Evolutionary conservation across 2,113 vertebrate species (phyloP).

Genomic region (Egretta garzetta): DNA sequence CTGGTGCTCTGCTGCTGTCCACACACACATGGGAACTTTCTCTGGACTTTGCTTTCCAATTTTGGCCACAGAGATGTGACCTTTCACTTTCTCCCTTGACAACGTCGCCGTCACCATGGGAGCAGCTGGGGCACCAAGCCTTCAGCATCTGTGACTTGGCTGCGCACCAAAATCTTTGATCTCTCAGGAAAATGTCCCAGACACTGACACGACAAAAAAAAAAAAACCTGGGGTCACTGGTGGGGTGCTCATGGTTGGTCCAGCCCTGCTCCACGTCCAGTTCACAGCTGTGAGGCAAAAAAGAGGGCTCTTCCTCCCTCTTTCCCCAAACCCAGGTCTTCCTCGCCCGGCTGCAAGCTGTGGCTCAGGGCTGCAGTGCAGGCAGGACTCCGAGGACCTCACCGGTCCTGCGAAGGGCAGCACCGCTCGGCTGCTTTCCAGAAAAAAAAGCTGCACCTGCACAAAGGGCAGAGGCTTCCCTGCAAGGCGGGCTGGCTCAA

Average conservation of each 20-base stretch:
- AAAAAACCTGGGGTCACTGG: accelerated
- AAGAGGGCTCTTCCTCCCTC: not conserved
- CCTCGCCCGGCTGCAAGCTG: accelerated
- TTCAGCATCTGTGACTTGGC: not conserved
- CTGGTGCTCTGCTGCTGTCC: not conserved
- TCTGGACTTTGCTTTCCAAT: not conserved
- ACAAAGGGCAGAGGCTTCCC: not conserved
- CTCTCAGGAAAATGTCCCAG: not conserved
- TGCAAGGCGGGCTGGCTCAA: not conserved
- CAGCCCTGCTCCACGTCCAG: not conserved
- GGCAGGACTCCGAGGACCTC: accelerated
- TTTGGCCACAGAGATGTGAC: not conserved
- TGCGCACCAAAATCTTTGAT: not conserved
- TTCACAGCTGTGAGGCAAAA: not conserved
- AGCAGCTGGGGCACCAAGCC: not conserved
- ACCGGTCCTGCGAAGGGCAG: not conserved
- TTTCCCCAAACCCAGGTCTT: not conserved
- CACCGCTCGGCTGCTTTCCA: not conserved
- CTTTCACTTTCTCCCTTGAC: not conserved
- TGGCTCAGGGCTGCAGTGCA: not conserved
- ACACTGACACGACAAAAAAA: accelerated
- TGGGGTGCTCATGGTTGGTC: accelerated
- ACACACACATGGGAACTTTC: not conserved
- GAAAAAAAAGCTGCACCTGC: not conserved
- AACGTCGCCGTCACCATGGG: not conserved